Percentiles rank a stretch among this genome's conserved stretches.
phyloP scores from a whole-genome alignment of 2,113 vertebrate species.

The Martes martes region DNA sequence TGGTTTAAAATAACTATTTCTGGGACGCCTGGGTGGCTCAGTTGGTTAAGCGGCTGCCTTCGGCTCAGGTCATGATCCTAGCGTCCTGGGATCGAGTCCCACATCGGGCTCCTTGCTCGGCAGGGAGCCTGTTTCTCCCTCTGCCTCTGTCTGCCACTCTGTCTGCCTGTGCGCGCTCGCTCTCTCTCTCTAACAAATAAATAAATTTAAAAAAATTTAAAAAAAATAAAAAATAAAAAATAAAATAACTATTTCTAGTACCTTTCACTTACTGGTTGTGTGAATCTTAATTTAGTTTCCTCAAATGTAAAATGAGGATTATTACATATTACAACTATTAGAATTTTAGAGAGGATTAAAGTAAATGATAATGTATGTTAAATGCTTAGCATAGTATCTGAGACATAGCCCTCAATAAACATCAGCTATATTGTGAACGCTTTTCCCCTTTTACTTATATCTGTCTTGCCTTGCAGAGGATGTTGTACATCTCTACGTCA shows the following conservation, averaged over 20 bases:
- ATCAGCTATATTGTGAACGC: neutral
- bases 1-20: neutral
- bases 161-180: too few relatives aligned
- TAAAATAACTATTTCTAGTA: neutral
- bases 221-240: too few relatives aligned
- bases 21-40: too few relatives aligned
- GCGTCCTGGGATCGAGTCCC: too few relatives aligned
- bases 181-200: too few relatives aligned
- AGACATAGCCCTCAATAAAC: neutral
- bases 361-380: neutral
- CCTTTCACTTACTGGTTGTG: neutral
- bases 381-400: neutral
- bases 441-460: neutral
- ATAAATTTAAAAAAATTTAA: too few relatives aligned
- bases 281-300: neutral
- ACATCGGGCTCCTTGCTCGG: too few relatives aligned
- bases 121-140: too few relatives aligned
- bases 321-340: neutral
- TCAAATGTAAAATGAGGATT: neutral
- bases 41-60: too few relatives aligned
- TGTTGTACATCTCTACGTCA: neutral
- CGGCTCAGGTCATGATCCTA: too few relatives aligned
- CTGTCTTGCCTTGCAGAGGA: neutral
- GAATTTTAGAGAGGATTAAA: slow-evolving; percentile 4
- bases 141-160: too few relatives aligned